Conservation (phyloP, 1,140 invertebrate species). For the Drosophila pachea region DNA sequence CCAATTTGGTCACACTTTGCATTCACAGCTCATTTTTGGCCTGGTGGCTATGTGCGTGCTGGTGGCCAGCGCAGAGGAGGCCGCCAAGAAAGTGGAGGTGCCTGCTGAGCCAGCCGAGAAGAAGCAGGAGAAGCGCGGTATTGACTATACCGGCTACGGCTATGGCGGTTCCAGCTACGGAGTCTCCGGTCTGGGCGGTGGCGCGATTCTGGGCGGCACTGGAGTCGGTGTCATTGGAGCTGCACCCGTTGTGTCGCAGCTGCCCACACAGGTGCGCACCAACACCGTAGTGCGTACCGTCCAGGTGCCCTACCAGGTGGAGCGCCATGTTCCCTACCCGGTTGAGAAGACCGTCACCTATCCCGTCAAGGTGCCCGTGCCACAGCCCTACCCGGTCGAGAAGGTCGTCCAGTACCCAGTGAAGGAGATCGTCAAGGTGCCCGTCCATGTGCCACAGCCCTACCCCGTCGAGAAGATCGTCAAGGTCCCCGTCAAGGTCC, state of each 20-base stretch:
- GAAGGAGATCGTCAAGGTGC: constrained; percentile 84
- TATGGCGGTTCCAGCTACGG: constrained; percentile 53
- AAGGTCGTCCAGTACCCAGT: constrained; percentile 82
- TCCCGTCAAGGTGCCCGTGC: constrained; percentile 83
- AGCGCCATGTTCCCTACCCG: constrained; percentile 82
- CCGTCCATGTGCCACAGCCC: constrained; percentile 84
- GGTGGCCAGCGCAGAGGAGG: constrained; percentile 79
- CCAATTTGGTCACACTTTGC: constrained; percentile 45
- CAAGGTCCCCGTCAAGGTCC: constrained; percentile 80
- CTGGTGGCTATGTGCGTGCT: constrained; percentile 79
- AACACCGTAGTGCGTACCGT: constrained; percentile 79
- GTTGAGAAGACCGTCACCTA: constrained; percentile 84
- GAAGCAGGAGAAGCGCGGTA: constrained; percentile 87
- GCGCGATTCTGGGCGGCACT: constrained; percentile 48
- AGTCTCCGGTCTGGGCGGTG: constrained; percentile 36
- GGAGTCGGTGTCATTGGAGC: constrained; percentile 26
- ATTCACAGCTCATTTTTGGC: constrained; percentile 79
- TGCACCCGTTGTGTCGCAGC: constrained; percentile 37
- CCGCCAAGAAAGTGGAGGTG: constrained; percentile 62
- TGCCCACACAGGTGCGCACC: constrained; percentile 78
- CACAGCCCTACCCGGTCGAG: constrained; percentile 83
- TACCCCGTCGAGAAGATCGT: constrained; percentile 82
- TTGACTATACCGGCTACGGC: constrained; percentile 81
- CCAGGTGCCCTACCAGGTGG: constrained; percentile 83
- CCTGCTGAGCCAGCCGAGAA: constrained; percentile 80